Evolutionary conservation across 1,140 invertebrate species (phyloP).

Genomic region (Cydia pomonella): DNA sequence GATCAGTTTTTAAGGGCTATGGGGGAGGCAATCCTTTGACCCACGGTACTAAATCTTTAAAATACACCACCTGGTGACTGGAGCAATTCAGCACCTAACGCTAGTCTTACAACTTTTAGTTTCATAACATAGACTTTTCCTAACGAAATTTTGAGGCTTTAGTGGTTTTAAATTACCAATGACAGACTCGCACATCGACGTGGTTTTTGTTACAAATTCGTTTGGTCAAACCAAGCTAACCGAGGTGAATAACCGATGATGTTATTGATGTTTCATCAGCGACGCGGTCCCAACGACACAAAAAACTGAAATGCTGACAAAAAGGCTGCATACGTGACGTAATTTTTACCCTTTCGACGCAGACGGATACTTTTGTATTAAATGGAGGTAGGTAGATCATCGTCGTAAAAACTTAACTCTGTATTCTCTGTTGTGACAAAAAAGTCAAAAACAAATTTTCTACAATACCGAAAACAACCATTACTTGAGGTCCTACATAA

Average conservation of each 20-base stretch:
- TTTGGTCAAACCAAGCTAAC: background rate
- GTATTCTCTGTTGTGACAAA: background rate
- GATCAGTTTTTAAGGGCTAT: too few species aligned
- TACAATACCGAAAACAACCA: too few species aligned
- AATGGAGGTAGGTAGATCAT: background rate
- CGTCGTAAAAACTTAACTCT: background rate
- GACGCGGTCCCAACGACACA: background rate
- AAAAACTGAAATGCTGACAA: slow-evolving; percentile 8
- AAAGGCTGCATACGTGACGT: slow-evolving; percentile 3
- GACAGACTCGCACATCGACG: background rate
- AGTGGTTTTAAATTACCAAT: background rate
- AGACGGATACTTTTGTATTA: background rate
- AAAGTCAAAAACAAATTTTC: too few species aligned
- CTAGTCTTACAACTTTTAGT: too few species aligned
- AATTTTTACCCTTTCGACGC: background rate
- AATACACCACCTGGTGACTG: too few species aligned
- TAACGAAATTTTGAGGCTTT: too few species aligned
- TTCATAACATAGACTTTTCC: too few species aligned
- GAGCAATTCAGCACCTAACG: too few species aligned
- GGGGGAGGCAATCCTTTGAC: too few species aligned
- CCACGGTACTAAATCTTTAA: too few species aligned
- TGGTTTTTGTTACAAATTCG: background rate
- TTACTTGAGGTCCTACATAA: too few species aligned
- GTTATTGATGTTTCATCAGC: background rate
- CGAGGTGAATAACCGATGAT: slow-evolving; percentile 2